These are phyloP conservation scores for Pseudochromis fuscus DNA, from an alignment of 2,797 vertebrate genomes.

Conservation along the genomic window DNA sequence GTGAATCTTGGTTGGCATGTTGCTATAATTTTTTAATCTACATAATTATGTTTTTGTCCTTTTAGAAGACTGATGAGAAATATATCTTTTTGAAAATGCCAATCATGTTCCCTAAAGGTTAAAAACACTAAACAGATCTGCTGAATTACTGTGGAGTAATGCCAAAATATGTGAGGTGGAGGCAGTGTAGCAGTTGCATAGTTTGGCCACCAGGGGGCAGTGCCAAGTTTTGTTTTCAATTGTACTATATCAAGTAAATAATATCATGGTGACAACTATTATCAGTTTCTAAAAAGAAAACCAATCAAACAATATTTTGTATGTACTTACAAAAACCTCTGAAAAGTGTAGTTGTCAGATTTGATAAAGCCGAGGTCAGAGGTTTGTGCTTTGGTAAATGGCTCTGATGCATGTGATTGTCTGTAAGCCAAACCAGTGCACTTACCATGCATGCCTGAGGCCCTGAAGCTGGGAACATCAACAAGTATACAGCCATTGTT, in stretches of 20 bases:
- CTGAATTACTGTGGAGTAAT: background rate
- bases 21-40: background rate
- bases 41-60: background rate
- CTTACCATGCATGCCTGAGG: too few species aligned
- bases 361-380: background rate
- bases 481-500: too few species aligned
- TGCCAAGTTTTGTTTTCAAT: background rate
- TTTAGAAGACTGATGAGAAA: background rate
- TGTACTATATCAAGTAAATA: background rate
- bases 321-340: background rate
- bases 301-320: background rate
- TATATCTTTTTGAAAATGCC: too few species aligned
- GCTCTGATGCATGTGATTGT: too few species aligned
- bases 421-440: too few species aligned
- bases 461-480: too few species aligned
- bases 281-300: background rate
- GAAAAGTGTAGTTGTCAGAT: too few species aligned
- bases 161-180: background rate
- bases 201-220: slow-evolving; percentile 43
- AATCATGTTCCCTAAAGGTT: too few species aligned
- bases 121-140: too few species aligned
- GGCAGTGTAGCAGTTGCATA: background rate
- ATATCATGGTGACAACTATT: background rate
- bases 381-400: background rate
- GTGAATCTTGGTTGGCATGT: background rate